Evolutionary conservation across 1,140 invertebrate genomes (phyloP), one percentile per base, ranked within the genome.

Genomic region (Anagrus nilaparvatae): DNA sequence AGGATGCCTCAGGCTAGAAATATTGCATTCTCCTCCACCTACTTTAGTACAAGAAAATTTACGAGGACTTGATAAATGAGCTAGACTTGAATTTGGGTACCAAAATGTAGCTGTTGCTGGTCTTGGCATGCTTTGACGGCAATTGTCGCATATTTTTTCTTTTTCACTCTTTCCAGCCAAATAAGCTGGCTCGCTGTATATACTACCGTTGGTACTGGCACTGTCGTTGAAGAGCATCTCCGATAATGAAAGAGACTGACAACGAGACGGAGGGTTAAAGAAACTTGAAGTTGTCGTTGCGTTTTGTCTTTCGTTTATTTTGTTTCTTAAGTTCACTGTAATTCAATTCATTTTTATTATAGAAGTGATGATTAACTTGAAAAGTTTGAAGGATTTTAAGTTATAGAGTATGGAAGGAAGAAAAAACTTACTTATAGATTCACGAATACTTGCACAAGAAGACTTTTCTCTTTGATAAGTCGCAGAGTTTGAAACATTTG

Each of bases 161-260:
- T 81, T 77, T 28, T 81, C 78, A 18, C 53, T 57, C 20, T 69
- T 68, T 13, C 60, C 59, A 21, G 76, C 72, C n/a, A 71, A 63
- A 53, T 82, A 85, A 7, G 82, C 79, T 1, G 85, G 85, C 62
- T 88, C 85, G 57, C 83, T 87, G 55, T 84, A 86, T 33, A 87
- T 84, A 51, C 84, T 84, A 51, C 75, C 82, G 52, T 75, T 76
- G 59, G 72, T 79, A 60, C 77, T 78, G 48, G 73, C 73, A 16
- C 67, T 74, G 44, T 69, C 65, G 54, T 73, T 82, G 58, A 72
- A 77, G 48, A 76, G 68, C 61, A 78, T 79, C 55, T 78, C 84
- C 47, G 73, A 83, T 31, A 84, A 67, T 34, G 80, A 81, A 28
- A 77, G 61, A 27, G 82, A 86, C 64, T 81, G 75, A 48, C 74